Percentiles rank a stretch among this genome's conserved stretches.
phyloP scores from a whole-genome alignment of 2,888 invertebrate species.

The Strigamia maritima region DNA sequence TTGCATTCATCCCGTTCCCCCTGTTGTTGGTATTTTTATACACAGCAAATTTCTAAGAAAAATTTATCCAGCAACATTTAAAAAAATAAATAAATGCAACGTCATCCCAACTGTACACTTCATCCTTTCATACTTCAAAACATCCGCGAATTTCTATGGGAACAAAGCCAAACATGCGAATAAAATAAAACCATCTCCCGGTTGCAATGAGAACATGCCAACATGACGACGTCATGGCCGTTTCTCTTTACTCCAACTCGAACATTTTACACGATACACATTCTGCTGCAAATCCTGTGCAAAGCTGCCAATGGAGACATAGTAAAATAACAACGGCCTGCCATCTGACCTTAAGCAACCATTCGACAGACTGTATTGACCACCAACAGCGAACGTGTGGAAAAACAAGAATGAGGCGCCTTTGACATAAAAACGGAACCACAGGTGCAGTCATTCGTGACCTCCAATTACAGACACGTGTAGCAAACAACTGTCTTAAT shows the following conservation, averaged over 20 bases:
- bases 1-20: too few relatives aligned
- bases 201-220: neutral
- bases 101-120: neutral
- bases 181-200: neutral
- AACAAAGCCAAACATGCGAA: slow-evolving; percentile 3
- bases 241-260: neutral
- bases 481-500: slow-evolving; percentile 30
- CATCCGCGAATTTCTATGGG: slow-evolving; percentile 1
- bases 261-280: slow-evolving; percentile 7
- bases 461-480: slow-evolving; percentile 30
- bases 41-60: too few relatives aligned
- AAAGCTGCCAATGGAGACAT: neutral
- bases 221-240: neutral
- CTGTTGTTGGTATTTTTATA: too few relatives aligned
- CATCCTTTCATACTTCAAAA: neutral
- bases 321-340: slow-evolving; percentile 16
- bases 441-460: slow-evolving; percentile 31
- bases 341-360: slow-evolving; percentile 19
- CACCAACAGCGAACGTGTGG: slow-evolving; percentile 8
- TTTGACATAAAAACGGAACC: slow-evolving; percentile 34
- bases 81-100: neutral
- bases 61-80: neutral
- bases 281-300: neutral
- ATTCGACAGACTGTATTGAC: neutral
- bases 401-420: slow-evolving; percentile 12